A percentile compares a stretch with the other conserved stretches of the same genome.
These are phyloP conservation scores for Macropus fuliginosus DNA, from an alignment of 2,797 vertebrate species.

Conservation along the genomic window DNA sequence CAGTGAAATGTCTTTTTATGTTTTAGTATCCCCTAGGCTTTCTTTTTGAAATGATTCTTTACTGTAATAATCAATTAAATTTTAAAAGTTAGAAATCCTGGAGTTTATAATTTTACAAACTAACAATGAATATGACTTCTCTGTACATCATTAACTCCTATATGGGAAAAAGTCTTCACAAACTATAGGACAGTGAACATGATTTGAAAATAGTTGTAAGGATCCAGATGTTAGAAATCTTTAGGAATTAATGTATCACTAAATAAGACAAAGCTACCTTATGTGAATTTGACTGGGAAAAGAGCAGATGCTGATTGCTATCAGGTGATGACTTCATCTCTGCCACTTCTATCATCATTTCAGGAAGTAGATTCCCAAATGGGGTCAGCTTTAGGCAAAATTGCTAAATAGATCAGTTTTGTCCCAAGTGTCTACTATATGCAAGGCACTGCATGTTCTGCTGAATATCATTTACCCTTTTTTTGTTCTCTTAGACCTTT, in stretches of 20 bases:
- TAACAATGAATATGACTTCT: background rate
- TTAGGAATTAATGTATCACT: constrained; percentile 44
- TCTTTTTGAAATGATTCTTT: constrained; percentile 57
- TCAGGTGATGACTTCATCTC: constrained; percentile 5
- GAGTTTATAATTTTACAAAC: background rate
- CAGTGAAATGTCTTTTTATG: background rate
- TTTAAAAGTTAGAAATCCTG: background rate
- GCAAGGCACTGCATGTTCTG: background rate
- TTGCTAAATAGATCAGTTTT: background rate
- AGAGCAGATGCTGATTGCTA: constrained; percentile 2
- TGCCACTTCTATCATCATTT: background rate
- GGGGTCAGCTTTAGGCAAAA: background rate
- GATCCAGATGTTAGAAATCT: constrained; percentile 39
- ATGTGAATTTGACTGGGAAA: constrained; percentile 26
- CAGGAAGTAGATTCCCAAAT: background rate
- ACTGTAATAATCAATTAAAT: constrained; percentile 45
- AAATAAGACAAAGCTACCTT: background rate
- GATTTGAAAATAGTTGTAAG: background rate
- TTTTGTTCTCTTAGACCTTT: constrained; percentile 2
- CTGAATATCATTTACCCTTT: background rate
- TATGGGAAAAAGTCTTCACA: background rate
- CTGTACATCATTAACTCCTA: background rate
- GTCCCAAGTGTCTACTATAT: background rate
- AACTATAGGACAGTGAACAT: background rate
- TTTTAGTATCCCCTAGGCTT: constrained; percentile 25